These are phyloP conservation scores for Rhynchomys soricoides DNA, from an alignment of 2,113 vertebrate genomes.

Conservation along the genomic window DNA sequence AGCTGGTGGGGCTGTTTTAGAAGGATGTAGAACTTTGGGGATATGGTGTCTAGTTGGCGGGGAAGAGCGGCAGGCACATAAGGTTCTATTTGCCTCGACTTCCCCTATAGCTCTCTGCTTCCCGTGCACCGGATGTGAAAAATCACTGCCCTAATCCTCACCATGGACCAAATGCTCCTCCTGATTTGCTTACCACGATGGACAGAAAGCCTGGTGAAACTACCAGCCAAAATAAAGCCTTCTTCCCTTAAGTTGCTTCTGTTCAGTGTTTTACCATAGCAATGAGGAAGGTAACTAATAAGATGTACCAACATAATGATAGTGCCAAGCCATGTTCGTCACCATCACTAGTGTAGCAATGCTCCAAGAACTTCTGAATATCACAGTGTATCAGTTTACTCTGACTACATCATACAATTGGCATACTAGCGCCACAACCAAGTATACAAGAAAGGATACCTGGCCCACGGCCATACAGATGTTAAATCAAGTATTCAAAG, in stretches of 20 bases:
- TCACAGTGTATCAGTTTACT: neutral
- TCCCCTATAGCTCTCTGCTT: neutral
- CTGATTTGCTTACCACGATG: neutral
- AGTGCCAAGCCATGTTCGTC: neutral
- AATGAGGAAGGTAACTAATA: neutral
- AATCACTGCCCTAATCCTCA: too few relatives aligned
- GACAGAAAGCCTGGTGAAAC: neutral
- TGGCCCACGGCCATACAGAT: neutral
- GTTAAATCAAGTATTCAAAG: neutral
- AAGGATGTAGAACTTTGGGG: neutral
- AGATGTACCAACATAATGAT: rapidly evolving
- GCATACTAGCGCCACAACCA: neutral
- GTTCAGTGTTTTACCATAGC: neutral
- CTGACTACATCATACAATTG: neutral
- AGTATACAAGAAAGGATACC: neutral
- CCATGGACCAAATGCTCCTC: neutral
- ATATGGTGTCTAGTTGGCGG: neutral
- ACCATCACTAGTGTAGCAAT: neutral
- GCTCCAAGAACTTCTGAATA: neutral
- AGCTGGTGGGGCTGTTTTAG: neutral
- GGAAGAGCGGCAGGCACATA: neutral
- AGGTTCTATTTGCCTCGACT: neutral
- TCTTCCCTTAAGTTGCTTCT: neutral
- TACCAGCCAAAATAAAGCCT: neutral
- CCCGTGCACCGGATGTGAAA: neutral